Evolutionary conservation across 1,140 invertebrate genomes (phyloP).

Genomic region (Lucilia sericata): DNA sequence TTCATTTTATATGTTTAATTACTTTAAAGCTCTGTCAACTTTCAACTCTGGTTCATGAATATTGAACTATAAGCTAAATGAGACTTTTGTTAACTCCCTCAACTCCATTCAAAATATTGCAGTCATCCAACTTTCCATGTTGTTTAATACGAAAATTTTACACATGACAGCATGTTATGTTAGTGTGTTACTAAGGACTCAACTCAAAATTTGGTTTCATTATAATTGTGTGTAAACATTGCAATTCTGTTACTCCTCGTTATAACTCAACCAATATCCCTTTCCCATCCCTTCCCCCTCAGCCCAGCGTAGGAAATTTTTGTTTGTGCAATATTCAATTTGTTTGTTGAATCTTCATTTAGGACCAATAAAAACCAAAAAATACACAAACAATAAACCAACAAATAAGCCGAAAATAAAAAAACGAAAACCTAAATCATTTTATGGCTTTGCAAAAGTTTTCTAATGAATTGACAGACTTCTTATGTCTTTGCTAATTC

Average conservation of each 20-base stretch:
- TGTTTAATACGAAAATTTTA: neutral
- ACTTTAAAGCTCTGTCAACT: too few relatives aligned
- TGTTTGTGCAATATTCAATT: neutral
- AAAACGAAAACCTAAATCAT: neutral
- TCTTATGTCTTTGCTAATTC: neutral
- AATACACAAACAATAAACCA: too few relatives aligned
- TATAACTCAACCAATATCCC: too few relatives aligned
- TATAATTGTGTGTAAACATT: neutral
- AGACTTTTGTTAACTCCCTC: neutral
- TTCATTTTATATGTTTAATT: too few relatives aligned
- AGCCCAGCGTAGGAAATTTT: neutral
- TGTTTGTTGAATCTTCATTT: neutral
- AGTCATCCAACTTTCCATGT: neutral
- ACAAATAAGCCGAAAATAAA: too few relatives aligned
- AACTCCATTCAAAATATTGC: neutral
- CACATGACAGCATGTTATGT: too few relatives aligned
- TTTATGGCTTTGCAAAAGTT: neutral
- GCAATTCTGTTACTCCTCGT: neutral
- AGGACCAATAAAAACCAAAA: neutral
- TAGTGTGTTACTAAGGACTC: too few relatives aligned
- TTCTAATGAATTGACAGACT: neutral
- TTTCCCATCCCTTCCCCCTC: too few relatives aligned
- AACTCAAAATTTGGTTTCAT: neutral
- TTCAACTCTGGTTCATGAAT: neutral
- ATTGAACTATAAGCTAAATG: conserved; percentile 5